Conservation (phyloP, 1,140 invertebrate genomes). For the Listronotus oregonensis region DNA sequence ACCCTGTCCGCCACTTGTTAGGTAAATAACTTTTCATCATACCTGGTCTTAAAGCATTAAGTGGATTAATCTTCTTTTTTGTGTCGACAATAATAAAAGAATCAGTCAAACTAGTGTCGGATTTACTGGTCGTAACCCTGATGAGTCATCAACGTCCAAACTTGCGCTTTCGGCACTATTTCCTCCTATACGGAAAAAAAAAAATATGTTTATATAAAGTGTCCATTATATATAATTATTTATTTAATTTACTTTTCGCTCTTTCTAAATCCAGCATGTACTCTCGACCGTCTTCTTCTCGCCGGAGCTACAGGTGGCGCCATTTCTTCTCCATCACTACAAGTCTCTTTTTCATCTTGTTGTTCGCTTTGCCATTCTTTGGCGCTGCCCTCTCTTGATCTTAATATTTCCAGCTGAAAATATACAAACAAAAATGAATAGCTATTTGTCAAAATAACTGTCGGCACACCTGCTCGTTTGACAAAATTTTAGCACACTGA, state of each 20-base stretch:
- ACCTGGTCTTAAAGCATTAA: constrained; percentile 68
- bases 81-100: constrained; percentile 81
- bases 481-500: too few relatives aligned
- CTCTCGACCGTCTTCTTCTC: constrained; percentile 64
- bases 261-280: constrained; percentile 70
- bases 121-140: constrained; percentile 79
- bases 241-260: constrained; percentile 59
- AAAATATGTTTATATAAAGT: too few relatives aligned
- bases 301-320: constrained; percentile 52
- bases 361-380: constrained; percentile 72
- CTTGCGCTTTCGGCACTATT: constrained; percentile 51
- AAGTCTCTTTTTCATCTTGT: constrained; percentile 72
- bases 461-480: too few relatives aligned
- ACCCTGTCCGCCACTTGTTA: too few relatives aligned
- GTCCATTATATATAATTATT: too few relatives aligned
- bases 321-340: constrained; percentile 64
- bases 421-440: not conserved
- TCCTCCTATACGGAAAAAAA: constrained; percentile 42
- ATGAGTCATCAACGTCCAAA: constrained; percentile 51
- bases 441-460: too few relatives aligned
- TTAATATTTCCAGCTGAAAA: constrained; percentile 23
- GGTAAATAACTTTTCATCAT: too few relatives aligned
- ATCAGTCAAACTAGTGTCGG: constrained; percentile 88
- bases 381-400: constrained; percentile 62
- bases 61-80: constrained; percentile 60